Conservation (phyloP, 1,140 invertebrate species). For the Papilio dardanus region DNA sequence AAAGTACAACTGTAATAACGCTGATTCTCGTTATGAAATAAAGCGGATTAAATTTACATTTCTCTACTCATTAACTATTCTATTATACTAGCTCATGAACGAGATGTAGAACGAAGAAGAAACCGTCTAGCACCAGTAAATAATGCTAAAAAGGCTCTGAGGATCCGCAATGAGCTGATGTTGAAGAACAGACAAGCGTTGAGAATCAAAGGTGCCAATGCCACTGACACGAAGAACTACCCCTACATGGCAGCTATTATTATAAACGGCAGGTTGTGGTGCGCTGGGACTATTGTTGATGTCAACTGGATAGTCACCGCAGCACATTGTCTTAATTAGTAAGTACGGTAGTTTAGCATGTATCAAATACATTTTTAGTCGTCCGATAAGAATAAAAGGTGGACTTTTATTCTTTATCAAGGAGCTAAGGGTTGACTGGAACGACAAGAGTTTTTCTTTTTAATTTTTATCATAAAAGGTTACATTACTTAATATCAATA, state of each 20-base stretch:
- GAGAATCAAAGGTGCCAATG: conserved; percentile 57
- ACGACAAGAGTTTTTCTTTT: no score
- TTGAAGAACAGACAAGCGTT: conserved; percentile 41
- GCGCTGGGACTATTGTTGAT: conserved; percentile 84
- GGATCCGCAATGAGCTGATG: conserved; percentile 56
- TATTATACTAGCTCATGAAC: not conserved
- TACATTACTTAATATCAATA: no score
- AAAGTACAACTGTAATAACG: no score
- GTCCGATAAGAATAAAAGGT: no score
- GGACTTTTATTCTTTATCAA: no score
- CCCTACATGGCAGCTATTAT: conserved; percentile 74
- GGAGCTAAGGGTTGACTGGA: no score
- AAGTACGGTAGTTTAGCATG: conserved; percentile 39
- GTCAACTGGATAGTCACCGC: conserved; percentile 85
- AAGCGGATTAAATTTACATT: no score
- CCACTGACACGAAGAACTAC: conserved; percentile 62
- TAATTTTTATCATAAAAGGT: no score
- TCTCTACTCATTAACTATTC: not conserved
- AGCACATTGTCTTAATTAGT: conserved; percentile 84
- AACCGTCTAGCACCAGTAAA: not conserved
- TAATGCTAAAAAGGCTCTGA: conserved; percentile 41
- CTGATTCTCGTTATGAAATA: no score
- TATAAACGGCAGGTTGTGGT: conserved; percentile 76
- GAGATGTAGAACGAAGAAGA: conserved; percentile 3
- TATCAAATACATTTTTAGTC: not conserved